Evolutionary conservation across 2,113 vertebrate genomes (phyloP).

Genomic region (Cryptotis parvus): DNA sequence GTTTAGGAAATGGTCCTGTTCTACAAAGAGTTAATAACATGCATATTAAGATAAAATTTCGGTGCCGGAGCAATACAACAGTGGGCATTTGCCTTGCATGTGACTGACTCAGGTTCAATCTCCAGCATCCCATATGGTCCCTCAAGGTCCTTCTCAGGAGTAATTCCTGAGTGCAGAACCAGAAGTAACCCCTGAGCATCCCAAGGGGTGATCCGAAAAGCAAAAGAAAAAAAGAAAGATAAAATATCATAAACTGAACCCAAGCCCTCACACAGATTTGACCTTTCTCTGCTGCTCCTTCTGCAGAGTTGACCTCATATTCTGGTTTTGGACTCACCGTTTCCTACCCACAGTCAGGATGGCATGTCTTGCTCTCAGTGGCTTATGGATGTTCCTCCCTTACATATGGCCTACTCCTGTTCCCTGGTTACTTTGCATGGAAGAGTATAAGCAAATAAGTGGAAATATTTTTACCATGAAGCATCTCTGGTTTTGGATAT

Average conservation of each 20-base stretch:
- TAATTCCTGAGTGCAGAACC: too few species aligned
- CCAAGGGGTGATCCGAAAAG: too few species aligned
- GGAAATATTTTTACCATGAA: neutral
- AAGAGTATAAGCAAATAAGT: neutral
- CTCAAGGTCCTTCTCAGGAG: too few species aligned
- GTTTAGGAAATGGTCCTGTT: neutral
- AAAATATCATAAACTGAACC: neutral
- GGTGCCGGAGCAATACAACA: too few species aligned
- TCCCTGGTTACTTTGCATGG: neutral
- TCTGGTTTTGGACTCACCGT: neutral
- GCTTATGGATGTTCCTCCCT: neutral
- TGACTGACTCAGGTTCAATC: too few species aligned
- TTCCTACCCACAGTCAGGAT: neutral
- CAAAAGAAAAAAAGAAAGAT: too few species aligned
- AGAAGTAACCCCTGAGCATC: too few species aligned
- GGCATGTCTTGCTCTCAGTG: neutral
- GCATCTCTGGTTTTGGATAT: slow-evolving; percentile 5
- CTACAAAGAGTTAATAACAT: neutral
- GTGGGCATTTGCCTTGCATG: too few species aligned
- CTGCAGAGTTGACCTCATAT: neutral
- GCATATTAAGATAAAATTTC: too few species aligned
- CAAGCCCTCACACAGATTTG: neutral
- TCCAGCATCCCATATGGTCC: too few species aligned
- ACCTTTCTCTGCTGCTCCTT: neutral
- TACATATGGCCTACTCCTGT: neutral